Percentiles rank a stretch among this genome's conserved stretches.
These are phyloP conservation scores for Arion vulgaris DNA, from an alignment of 1,140 invertebrate species.

Conservation along the genomic window DNA sequence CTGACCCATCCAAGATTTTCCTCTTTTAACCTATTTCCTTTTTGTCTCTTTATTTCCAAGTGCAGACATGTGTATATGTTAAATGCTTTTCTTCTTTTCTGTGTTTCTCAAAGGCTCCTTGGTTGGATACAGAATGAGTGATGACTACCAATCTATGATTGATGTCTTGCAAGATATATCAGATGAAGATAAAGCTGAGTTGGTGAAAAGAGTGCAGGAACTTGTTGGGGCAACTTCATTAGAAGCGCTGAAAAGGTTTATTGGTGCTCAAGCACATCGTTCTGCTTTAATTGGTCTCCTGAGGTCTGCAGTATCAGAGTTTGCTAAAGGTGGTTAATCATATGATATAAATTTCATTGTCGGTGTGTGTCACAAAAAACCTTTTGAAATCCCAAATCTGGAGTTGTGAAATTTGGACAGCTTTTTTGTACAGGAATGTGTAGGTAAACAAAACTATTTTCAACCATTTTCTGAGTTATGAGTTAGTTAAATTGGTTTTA, in stretches of 20 bases:
- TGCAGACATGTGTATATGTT: no score
- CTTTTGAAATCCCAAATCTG: no score
- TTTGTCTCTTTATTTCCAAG: no score
- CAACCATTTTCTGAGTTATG: no score
- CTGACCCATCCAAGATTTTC: no score
- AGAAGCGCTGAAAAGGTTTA: constrained; percentile 61
- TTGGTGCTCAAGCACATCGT: constrained; percentile 54
- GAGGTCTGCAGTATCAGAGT: constrained; percentile 32
- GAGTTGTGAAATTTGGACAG: no score
- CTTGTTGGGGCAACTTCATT: constrained; percentile 60
- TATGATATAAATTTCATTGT: no score
- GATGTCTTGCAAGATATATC: constrained; percentile 56
- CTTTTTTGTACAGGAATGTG: no score
- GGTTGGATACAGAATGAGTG: constrained; percentile 56
- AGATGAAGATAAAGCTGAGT: constrained; percentile 55
- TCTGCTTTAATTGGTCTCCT: constrained; percentile 48
- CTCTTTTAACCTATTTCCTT: no score
- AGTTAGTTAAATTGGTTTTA: no score
- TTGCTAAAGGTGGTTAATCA: constrained; percentile 22
- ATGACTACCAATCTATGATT: constrained; percentile 62
- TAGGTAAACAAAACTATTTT: no score
- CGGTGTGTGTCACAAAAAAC: no score
- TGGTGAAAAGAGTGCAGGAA: constrained; percentile 63
- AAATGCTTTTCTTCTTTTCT: not conserved
- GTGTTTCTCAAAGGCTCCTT: constrained; percentile 54